Base-by-base conservation (phyloP, 1,140 invertebrate species). In the Homarus americanus region DNA sequence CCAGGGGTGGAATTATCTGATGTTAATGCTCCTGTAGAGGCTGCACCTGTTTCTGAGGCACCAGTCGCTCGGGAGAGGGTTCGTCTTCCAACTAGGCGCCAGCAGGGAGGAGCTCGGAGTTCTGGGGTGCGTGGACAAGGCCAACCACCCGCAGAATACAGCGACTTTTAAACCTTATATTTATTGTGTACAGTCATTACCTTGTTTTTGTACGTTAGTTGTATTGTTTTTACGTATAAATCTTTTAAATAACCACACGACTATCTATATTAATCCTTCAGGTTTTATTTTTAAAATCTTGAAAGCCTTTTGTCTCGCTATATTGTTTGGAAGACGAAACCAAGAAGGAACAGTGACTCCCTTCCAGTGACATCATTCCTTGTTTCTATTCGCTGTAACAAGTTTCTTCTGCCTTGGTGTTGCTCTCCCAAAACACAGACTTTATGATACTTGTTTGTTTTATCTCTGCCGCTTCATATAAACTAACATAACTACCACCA, bases 141-240 rank as follows among this genome's bases (percentile, higher is more conserved):
- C 36, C 36, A 40, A 10, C 38, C n/a, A 34, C 34, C 49, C 5
- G 40, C 75, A 17, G 75, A 63, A 69, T 63, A 90, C 66, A 49
- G 76, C 41, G 87, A 90, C 36, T 90, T 83, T 69, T 90, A 90
- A 76, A 73, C 69, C 58, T 58, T 32, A 83, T 90, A 90, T 90
- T 90, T 90, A 90, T 90, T 83, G 80, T 90, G 80, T 90, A 90
- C 87, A 90, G 87, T 83, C 80, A 83, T 44, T 82, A 58, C 63
- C 80, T 73, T 83, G 44, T 82, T 83, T 79, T 90, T 82, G 79
- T 87, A 87, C 34, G 76, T 90, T 90, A 90, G 87, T 90, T 90
- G 38, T 53, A 82, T 90, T 90, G 79, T 82, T 90, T 90, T 80
- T 90, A 90, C 36, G 7, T 15, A 69, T 78, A 83, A 83, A 49